Base-by-base conservation (phyloP, 2,113 vertebrate genomes). In the Podarcis raffonei region DNA sequence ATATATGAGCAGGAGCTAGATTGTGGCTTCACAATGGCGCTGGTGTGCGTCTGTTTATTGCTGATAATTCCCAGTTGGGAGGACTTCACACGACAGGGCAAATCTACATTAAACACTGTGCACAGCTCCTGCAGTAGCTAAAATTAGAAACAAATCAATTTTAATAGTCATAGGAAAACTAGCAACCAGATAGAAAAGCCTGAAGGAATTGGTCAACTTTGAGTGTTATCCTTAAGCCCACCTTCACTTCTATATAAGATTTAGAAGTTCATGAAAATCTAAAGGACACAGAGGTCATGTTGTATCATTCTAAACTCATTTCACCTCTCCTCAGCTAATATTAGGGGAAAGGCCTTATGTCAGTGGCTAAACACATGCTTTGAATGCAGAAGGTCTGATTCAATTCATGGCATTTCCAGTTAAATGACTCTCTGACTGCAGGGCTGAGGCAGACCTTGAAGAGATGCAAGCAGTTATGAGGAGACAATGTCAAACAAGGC, bases 1-100 rank as follows among this genome's bases (percentile, higher is more conserved):
- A 99, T 99, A 95, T 99, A 99, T 68, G 98, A 99, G 96, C 99
- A 99, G 94, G 99, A 99, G 95, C 99, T 99, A 91, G 99, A 98
- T 84, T 99, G 99, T 1, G 99, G 99, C 85, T 98, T 99, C 95
- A 99, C 98, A 76, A 99, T 99, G 96, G 97, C 96, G 94, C 98
- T 97, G 97, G 96, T 97, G 96, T 94, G 97, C 93, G 93, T 98
- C 97, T 98, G 98, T 95, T 98, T 98, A 97, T 98, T 98, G 98
- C 98, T 98, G 97, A 99, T 98, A 96, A 99, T 99, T 96, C 99
- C 99, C 94, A 99, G 97, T 93, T 99, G 99, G 94, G 99, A 99
- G 72, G 99, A 99, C 94, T 98, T 98, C 91, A 99, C 99, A 32
- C 99, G 99, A 91, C 98, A 99, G 3, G 99, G 99, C 94, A 99